These are phyloP conservation scores for Polietes domitor DNA, from an alignment of 2,888 invertebrate genomes.

Conservation along the genomic window DNA sequence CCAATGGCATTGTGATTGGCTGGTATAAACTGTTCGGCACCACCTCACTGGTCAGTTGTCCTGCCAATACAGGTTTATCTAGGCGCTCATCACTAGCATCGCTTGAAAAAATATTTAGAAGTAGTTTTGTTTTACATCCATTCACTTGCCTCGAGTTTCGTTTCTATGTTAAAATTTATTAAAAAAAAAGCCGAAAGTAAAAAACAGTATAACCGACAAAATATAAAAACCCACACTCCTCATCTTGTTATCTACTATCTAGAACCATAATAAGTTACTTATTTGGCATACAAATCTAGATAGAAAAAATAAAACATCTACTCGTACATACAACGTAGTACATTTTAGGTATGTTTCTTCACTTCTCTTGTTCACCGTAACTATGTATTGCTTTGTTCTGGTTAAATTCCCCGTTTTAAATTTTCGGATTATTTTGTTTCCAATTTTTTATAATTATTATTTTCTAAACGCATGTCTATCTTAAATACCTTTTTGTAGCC, in stretches of 20 bases:
- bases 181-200: neutral
- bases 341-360: conserved; percentile 62
- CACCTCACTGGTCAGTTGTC: conserved; percentile 95
- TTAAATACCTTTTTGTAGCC: neutral
- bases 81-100: conserved; percentile 88
- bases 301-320: conserved; percentile 17
- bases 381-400: neutral
- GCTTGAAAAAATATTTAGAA: conserved; percentile 80
- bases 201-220: neutral
- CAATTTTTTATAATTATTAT: neutral
- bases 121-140: neutral
- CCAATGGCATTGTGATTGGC: conserved; percentile 96
- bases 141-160: neutral
- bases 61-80: conserved; percentile 85
- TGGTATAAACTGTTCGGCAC: conserved; percentile 99
- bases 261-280: conserved; percentile 9
- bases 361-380: conserved; percentile 33
- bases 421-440: neutral
- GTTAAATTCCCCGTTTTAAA: no score
- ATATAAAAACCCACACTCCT: neutral
- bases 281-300: conserved; percentile 46
- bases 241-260: conserved; percentile 40
- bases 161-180: neutral
- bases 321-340: conserved; percentile 58
- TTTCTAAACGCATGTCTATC: neutral